These are phyloP conservation scores for Aplodontia rufa DNA, from an alignment of 2,113 vertebrate genomes.

Conservation along the genomic window DNA sequence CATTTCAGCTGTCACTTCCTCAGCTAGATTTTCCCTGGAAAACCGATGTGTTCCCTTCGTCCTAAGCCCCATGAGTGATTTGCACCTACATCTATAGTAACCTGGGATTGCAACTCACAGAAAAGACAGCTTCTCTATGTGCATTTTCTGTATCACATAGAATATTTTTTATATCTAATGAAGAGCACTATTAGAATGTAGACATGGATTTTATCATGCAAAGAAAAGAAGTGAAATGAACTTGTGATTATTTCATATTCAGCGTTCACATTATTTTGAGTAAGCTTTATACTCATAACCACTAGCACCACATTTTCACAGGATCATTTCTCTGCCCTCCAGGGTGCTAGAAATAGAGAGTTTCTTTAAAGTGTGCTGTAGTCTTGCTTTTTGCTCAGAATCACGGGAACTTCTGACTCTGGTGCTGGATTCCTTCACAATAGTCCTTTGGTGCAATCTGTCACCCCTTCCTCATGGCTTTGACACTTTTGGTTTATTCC, in stretches of 20 bases:
- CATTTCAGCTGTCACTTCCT: not conserved
- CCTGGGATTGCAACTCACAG: not conserved
- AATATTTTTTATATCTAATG: not conserved
- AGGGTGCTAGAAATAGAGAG: not conserved
- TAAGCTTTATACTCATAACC: not conserved
- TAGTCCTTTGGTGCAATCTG: not conserved
- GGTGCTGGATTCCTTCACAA: not conserved
- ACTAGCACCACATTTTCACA: not conserved
- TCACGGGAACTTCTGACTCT: not conserved
- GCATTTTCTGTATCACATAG: not conserved
- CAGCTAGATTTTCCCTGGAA: not conserved
- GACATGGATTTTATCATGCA: not conserved
- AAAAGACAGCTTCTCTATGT: not conserved
- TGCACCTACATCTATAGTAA: accelerated
- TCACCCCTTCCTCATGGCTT: not conserved
- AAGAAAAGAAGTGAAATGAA: not conserved
- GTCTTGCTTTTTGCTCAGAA: not conserved
- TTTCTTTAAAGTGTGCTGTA: not conserved
- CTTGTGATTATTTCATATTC: not conserved
- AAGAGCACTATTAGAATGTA: not conserved
- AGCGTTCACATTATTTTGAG: not conserved
- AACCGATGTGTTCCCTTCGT: not conserved
- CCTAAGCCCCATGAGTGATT: not conserved
- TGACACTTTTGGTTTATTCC: not conserved
- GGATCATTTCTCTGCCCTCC: accelerated